phyloP scores from a whole-genome alignment of 2,797 vertebrate genomes.

The Neosilurus hyrtlii region DNA sequence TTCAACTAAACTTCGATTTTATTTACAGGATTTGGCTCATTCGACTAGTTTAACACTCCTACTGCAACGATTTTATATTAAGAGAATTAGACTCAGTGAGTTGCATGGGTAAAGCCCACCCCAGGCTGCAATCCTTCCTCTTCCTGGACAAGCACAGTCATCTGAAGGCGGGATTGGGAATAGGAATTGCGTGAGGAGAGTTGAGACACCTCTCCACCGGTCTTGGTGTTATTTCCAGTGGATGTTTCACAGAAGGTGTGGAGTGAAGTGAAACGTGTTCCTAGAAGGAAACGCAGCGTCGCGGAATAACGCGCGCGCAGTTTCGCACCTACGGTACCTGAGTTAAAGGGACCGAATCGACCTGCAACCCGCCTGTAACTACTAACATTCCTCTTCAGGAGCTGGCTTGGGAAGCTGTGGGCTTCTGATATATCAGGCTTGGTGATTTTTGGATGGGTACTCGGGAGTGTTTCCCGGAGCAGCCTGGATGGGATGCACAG shows the following conservation, averaged over 20 bases:
- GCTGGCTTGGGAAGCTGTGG: constrained; percentile 16
- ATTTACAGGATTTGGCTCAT: background rate
- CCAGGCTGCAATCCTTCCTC: constrained; percentile 48
- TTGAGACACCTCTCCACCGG: background rate
- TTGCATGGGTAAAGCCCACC: constrained; percentile 40
- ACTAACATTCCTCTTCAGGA: background rate
- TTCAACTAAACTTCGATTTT: background rate
- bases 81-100: background rate
- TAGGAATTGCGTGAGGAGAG: constrained; percentile 25
- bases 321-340: background rate
- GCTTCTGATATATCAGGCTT: background rate
- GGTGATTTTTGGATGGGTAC: constrained; percentile 62
- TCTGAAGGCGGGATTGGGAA: constrained; percentile 44
- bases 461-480: constrained; percentile 51
- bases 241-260: background rate
- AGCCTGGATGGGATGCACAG: constrained; percentile 77
- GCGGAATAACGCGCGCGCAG: background rate
- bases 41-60: background rate
- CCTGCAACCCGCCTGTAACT: background rate
- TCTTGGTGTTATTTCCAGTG: background rate
- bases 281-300: background rate
- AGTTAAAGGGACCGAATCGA: background rate
- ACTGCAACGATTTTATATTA: background rate
- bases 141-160: constrained; percentile 48
- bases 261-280: background rate